Evolutionary conservation across 1,140 invertebrate genomes (phyloP).

Genomic region (Trachymyrmex cornetzi): DNA sequence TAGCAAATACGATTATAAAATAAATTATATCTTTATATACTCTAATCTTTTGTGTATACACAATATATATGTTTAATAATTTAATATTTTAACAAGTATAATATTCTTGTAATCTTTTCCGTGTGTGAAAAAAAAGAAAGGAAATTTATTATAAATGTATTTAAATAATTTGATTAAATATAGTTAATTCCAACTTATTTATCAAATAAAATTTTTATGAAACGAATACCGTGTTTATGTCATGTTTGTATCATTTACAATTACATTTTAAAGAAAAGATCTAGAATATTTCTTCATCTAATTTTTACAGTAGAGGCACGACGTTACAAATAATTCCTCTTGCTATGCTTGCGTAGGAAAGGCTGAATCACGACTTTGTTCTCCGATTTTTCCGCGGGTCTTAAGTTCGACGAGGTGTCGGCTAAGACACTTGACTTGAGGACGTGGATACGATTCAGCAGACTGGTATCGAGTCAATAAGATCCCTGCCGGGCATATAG

Average conservation of each 20-base stretch:
- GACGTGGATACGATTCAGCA: slow-evolving; percentile 74
- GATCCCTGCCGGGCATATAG: slow-evolving; percentile 79
- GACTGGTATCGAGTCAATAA: slow-evolving; percentile 80
- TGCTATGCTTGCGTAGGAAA: neutral
- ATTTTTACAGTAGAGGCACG: neutral
- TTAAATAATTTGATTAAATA: neutral
- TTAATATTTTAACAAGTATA: slow-evolving; percentile 6
- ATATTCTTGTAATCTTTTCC: neutral
- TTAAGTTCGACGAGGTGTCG: slow-evolving; percentile 67
- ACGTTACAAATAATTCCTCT: slow-evolving; percentile 25
- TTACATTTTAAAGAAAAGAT: neutral
- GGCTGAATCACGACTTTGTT: slow-evolving; percentile 38
- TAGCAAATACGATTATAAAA: neutral
- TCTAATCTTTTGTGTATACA: neutral
- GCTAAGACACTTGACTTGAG: slow-evolving; percentile 73
- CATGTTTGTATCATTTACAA: neutral
- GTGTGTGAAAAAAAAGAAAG: neutral
- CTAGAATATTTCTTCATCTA: neutral
- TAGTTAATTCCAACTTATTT: neutral
- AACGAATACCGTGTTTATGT: neutral
- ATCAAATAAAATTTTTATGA: neutral
- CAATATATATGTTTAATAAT: neutral
- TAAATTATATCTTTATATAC: too few relatives aligned
- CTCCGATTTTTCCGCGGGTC: slow-evolving; percentile 34
- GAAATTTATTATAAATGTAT: neutral